Base-by-base conservation (phyloP, 2,888 invertebrate genomes). In the Pandemis cinnamomeana region DNA sequence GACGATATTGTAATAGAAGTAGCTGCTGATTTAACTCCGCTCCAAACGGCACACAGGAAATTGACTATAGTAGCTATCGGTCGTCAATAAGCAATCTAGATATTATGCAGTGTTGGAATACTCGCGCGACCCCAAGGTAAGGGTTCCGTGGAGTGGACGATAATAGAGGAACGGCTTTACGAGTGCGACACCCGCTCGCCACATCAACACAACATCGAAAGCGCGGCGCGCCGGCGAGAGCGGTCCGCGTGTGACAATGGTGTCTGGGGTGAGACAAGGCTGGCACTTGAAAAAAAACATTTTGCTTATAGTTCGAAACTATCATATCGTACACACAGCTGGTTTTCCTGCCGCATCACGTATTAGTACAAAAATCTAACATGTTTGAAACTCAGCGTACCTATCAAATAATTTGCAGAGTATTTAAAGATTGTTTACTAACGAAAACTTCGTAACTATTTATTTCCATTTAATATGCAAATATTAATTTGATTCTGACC, bases 111-210 rank as follows among this genome's bases (percentile, higher is more conserved):
- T 77, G 72, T 74, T 68, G 81, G 79, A 79, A 78, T 79, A 82
- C 81, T 83, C 82, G 81, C 76, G 66, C 77, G 81, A 83, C 83
- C 83, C 84, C 78, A 83, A 88, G 89, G 87, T 88, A 83, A 87
- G 82, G 83, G 82, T 80, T 83, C 78, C 81, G 81, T 83, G 81
- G 86, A 86, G 86, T 87, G 86, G 85, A 84, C 88, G 87, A 88
- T 91, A 91, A 92, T 91, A 91, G 89, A 89, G 87, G 86, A 87
- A 85, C 87, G 86, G 83, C 88, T 92, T 92, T 91, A 92, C 91
- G 92, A 91, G 86, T 85, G 86, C 86, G 85, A 88, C 89, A 89
- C 88, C 87, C 90, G 88, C 86, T 89, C 87, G 85, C 86, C 90
- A 91, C 90, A 89, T 91, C 90, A 88, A 90, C 89, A 89, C 89